Percentiles rank a stretch among this genome's conserved stretches.
Evolutionary conservation across 2,888 invertebrate genomes (phyloP).

Genomic region (Poecilus cupreus): DNA sequence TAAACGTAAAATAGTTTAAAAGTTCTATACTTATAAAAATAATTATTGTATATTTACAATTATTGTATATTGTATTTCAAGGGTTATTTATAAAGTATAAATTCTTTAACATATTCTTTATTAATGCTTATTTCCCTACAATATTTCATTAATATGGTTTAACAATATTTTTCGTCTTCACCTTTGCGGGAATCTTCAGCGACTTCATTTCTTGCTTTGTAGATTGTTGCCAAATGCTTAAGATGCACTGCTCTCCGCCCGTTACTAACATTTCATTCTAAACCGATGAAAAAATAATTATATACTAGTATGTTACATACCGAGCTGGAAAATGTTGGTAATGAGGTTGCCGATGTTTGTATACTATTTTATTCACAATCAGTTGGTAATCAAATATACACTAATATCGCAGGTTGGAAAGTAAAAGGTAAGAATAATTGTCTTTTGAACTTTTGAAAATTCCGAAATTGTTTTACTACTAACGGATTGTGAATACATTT

Average conservation of each 20-base stretch:
- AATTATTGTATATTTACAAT: slow-evolving; percentile 47
- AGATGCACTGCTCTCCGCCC: slow-evolving; percentile 82
- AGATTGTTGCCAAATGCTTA: slow-evolving; percentile 78
- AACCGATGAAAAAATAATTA: slow-evolving; percentile 65
- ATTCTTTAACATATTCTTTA: slow-evolving; percentile 42
- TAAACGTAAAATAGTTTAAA: slow-evolving; percentile 44
- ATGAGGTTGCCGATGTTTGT: no score
- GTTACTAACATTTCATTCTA: slow-evolving; percentile 80
- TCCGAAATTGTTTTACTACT: no score
- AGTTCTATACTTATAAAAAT: slow-evolving; percentile 36
- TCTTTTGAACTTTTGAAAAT: no score
- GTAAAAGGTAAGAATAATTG: no score
- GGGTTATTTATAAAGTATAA: slow-evolving; percentile 53
- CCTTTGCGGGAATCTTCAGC: slow-evolving; percentile 53
- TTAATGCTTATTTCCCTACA: slow-evolving; percentile 58
- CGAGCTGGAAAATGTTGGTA: no score
- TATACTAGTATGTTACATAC: no score
- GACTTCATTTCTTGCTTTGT: neutral
- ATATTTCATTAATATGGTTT: slow-evolving; percentile 60
- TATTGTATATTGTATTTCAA: slow-evolving; percentile 51
- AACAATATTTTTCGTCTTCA: slow-evolving; percentile 12
- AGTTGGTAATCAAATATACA: no score
- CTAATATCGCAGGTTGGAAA: no score
- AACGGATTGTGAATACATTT: no score
- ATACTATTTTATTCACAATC: no score